phyloP scores from a whole-genome alignment of 2,113 vertebrate species.

The Ellobius talpinus region DNA sequence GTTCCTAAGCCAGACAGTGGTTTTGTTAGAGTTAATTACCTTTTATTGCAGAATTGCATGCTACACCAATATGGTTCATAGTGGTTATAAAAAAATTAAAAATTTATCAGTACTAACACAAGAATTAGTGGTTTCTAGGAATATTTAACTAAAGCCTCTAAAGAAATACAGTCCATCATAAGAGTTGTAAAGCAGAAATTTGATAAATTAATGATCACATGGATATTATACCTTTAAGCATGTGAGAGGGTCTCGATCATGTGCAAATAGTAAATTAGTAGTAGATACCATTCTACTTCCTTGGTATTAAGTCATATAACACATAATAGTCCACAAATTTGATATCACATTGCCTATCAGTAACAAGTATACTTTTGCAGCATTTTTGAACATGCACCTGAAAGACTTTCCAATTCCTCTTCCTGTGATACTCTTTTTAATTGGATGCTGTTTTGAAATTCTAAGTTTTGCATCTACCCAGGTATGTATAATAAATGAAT shows the following conservation, averaged over 20 bases:
- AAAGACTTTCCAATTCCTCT: slow-evolving; percentile 79
- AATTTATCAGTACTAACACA: not conserved
- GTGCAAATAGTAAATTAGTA: not conserved
- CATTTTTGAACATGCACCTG: slow-evolving; percentile 71
- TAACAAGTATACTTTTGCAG: slow-evolving; percentile 74
- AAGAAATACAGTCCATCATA: not conserved
- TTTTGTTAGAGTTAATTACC: slow-evolving; percentile 19
- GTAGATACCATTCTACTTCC: not conserved
- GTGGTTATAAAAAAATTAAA: not conserved
- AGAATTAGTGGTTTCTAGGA: not conserved
- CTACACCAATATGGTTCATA: not conserved
- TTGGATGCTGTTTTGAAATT: slow-evolving; percentile 77
- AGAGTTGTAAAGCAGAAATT: not conserved
- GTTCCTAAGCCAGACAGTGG: not conserved
- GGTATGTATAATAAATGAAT: slow-evolving; percentile 68
- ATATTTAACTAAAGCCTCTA: not conserved
- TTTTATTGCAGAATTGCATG: not conserved
- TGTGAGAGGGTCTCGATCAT: not conserved
- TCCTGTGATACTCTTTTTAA: slow-evolving; percentile 76
- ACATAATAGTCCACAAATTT: not conserved
- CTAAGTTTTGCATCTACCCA: slow-evolving; percentile 71
- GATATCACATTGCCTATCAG: slow-evolving; percentile 10
- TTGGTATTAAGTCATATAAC: not conserved
- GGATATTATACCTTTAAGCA: not conserved
- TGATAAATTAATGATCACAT: not conserved